phyloP scores from a whole-genome alignment of 2,113 vertebrate genomes.

The Nothoprocta pentlandii region DNA sequence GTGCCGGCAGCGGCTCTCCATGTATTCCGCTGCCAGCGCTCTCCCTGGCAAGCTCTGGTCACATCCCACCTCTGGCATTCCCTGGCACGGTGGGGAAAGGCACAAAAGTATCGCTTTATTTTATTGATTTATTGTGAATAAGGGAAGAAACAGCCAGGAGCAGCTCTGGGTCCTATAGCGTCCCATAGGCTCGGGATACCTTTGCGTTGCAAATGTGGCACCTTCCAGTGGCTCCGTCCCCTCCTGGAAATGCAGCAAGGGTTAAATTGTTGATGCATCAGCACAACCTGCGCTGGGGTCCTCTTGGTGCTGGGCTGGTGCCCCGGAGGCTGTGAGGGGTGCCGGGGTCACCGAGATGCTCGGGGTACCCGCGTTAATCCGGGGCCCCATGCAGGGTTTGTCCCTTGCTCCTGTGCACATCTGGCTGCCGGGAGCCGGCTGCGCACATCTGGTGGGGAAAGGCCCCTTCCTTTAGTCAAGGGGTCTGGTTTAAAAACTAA shows the following conservation, averaged over 20 bases:
- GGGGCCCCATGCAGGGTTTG: rapidly evolving
- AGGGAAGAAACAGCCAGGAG: background rate
- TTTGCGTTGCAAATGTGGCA: rapidly evolving
- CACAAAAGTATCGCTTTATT: background rate
- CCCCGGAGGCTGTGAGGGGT: rapidly evolving
- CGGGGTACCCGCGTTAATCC: rapidly evolving
- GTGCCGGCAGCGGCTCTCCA: rapidly evolving
- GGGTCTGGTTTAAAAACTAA: slow-evolving; percentile 52
- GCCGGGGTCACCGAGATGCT: rapidly evolving
- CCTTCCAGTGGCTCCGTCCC: rapidly evolving
- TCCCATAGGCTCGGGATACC: too few species aligned
- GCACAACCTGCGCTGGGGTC: too few species aligned
- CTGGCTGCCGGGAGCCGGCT: background rate
- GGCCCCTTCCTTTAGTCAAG: background rate
- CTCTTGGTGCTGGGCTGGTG: too few species aligned
- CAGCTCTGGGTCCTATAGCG: background rate
- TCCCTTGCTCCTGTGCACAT: background rate
- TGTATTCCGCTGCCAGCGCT: background rate
- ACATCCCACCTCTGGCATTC: background rate
- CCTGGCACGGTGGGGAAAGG: background rate
- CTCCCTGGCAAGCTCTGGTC: background rate
- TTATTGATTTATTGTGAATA: rapidly evolving
- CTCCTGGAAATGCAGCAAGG: rapidly evolving
- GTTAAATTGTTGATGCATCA: background rate
- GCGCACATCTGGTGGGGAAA: slow-evolving; percentile 23